phyloP scores from a whole-genome alignment of 2,888 invertebrate genomes.

The Electrophaes corylata region DNA sequence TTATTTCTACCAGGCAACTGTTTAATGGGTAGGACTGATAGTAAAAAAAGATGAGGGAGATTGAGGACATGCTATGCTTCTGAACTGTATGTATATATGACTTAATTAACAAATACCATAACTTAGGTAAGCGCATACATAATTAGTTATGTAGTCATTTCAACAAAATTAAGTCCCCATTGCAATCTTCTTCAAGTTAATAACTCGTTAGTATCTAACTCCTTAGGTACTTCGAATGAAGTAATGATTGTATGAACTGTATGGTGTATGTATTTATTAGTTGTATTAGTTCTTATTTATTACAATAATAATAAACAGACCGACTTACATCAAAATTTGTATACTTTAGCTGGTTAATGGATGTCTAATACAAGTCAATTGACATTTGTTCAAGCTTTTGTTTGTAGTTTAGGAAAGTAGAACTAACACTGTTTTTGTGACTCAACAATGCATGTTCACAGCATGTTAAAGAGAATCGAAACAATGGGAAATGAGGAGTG shows the following conservation, averaged over 20 bases:
- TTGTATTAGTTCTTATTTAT: slow-evolving; percentile 15
- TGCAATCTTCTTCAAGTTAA: slow-evolving; percentile 11
- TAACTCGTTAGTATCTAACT: slow-evolving; percentile 8
- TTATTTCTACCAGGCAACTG: too few relatives aligned
- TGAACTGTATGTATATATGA: too few relatives aligned
- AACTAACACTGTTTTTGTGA: slow-evolving; percentile 79
- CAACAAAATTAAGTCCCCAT: slow-evolving; percentile 1
- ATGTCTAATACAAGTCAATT: slow-evolving; percentile 37
- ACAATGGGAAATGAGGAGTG: slow-evolving; percentile 77
- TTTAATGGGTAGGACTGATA: too few relatives aligned
- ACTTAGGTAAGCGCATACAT: too few relatives aligned
- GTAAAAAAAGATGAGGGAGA: too few relatives aligned
- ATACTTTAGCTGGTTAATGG: slow-evolving; percentile 32
- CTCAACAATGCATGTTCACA: slow-evolving; percentile 77
- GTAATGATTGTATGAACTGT: background rate
- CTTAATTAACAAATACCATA: too few relatives aligned
- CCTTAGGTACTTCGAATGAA: background rate
- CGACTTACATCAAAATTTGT: slow-evolving; percentile 38
- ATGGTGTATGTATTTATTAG: background rate
- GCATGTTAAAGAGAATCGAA: slow-evolving; percentile 70
- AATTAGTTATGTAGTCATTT: background rate
- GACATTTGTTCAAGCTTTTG: slow-evolving; percentile 60
- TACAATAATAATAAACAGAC: slow-evolving; percentile 16
- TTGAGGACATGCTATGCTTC: too few relatives aligned
- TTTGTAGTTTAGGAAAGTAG: slow-evolving; percentile 74